phyloP scores from a whole-genome alignment of 1,140 invertebrate species.

The Augochlora pura region DNA sequence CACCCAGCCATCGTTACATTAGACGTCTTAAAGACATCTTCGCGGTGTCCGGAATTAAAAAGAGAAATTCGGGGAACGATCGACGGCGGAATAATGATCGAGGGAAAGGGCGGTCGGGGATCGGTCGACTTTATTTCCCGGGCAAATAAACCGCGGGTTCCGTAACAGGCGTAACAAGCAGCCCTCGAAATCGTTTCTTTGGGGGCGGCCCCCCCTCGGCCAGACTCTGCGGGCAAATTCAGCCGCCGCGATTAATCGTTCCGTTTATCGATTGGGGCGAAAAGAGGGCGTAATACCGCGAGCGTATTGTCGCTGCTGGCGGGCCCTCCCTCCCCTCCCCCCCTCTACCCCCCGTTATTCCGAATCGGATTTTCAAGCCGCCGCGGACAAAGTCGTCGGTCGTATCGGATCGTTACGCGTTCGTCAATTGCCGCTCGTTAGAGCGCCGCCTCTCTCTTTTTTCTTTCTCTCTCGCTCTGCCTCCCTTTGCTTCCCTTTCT shows the following conservation, averaged over 20 bases:
- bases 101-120: too few species aligned
- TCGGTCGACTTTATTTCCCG: too few species aligned
- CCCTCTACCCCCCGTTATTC: slow-evolving; percentile 11
- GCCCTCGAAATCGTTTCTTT: not conserved
- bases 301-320: slow-evolving; percentile 16
- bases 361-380: slow-evolving; percentile 26
- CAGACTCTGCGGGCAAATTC: not conserved
- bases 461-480: too few species aligned
- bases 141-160: too few species aligned
- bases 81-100: too few species aligned
- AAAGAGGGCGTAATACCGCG: slow-evolving; percentile 19
- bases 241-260: slow-evolving; percentile 18
- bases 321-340: too few species aligned
- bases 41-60: too few species aligned
- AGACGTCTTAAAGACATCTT: too few species aligned
- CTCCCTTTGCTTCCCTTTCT: too few species aligned
- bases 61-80: too few species aligned
- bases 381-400: slow-evolving; percentile 23
- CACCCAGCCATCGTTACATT: too few species aligned
- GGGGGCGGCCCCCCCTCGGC: too few species aligned
- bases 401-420: slow-evolving; percentile 28
- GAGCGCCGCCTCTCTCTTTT: not conserved
- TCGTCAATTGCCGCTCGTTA: slow-evolving; percentile 42
- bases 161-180: not conserved
- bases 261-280: slow-evolving; percentile 21